Evolutionary conservation across 2,113 vertebrate genomes (phyloP), one percentile per base, ranked within the genome.

Genomic region (Chionis minor): DNA sequence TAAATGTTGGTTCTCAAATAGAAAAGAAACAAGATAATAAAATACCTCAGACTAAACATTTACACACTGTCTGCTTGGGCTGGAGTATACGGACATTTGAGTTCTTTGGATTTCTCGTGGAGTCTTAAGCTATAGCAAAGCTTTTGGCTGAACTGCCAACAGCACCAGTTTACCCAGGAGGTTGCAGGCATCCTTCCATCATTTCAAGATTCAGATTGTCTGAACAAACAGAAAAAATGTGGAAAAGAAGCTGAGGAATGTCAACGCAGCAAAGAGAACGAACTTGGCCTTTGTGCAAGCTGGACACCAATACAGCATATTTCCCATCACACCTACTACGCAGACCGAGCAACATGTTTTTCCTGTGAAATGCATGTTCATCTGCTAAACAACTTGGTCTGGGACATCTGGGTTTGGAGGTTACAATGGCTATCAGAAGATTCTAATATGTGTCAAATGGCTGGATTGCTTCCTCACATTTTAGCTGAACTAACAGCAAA

Each of bases 31-130:
- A 95, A 97, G 90, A 97, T 95, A 96, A 97, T 97, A 96, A 97
- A 97, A 93, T 91, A 97, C 52, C 92, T 97, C 96, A 98, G 97
- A 98, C 97, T 98, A 98, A 98, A 98, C 96, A 97, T 97, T 98
- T 98, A 91, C 82, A 95, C 84, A 92, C 75, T 81, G 87, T 98
- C 96, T 98, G 92, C 95, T 92, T 96, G 92, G 83, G 91, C 88
- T 91, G 67, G 69, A 90, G 92, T 70, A 30, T 92, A 92, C 0
- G 14, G 54, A 59, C 61, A 86, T 86, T 77, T 94, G 82, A 94
- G 79, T 95, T 97, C 96, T 95, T 86, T 83, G 93, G 88, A 95
- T 91, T 94, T 96, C 94, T 97, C 67, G 85, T 91, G 71, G 80
- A 84, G 26, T 81, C 52, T 75, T 73, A 94, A 94, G 84, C 61